Evolutionary conservation across 2,888 invertebrate genomes (phyloP), one percentile per base, ranked within the genome.

Genomic region (Ophion ellenae): DNA sequence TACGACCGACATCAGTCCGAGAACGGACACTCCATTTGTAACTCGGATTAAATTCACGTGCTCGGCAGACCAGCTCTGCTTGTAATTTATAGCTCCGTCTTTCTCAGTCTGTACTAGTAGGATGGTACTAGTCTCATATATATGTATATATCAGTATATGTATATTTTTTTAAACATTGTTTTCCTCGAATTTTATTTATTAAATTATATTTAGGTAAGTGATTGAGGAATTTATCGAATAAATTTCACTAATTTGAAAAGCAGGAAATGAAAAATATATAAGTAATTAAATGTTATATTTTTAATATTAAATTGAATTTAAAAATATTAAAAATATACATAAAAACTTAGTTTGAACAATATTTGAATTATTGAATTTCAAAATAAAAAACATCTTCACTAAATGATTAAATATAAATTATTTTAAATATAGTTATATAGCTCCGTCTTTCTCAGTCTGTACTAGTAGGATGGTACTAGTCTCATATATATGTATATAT

Each of bases 21-120:
- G 85, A 84, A 85, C 86, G 87, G 89, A 89, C 89, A 89, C 87
- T 89, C 83, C 86, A 89, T 89, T 89, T 89, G 89, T 89, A 88
- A 88, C 88, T 80, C 87, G 85, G 88, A 87, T 88, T 87, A 87
- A 87, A 87, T 88, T 89, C 88, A 86, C 85, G 83, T 71, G 79
- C 82, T 81, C 69, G 69, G 24, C 74, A 24, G 70, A 81, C 78
- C 78, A 70, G 74, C 70, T 78, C 81, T 61, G 57, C 75, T 61
- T 77, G 86, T 88, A 88, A 88, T 88, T 88, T 87, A 88, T 88
- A 80, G 87, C 81, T 81, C 85, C 84, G 83, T 80, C 83, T 83
- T 79, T 86, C 75, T 81, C 83, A 77, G 71, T 79, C 79, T 61
- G 45, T 79, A 36, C 69, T 82, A 61, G 63, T 71, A 83, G 11